These are phyloP conservation scores for Fragum whitleyi DNA, from an alignment of 2,888 invertebrate genomes.

Conservation along the genomic window DNA sequence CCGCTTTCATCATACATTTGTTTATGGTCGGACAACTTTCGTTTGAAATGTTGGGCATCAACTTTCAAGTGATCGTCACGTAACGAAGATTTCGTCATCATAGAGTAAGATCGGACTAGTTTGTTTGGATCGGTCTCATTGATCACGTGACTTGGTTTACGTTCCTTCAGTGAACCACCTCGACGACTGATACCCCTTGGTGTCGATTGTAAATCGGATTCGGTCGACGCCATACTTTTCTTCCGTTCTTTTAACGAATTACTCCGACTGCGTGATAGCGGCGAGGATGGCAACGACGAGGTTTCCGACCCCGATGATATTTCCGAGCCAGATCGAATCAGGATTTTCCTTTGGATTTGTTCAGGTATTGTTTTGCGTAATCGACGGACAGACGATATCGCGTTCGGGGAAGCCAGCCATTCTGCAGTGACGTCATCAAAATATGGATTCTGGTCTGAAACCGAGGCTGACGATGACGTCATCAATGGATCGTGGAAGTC, in stretches of 20 bases:
- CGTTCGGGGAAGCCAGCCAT: slow-evolving; percentile 60
- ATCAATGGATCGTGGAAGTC: slow-evolving; percentile 47
- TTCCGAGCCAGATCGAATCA: slow-evolving; percentile 36
- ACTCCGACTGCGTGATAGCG: slow-evolving; percentile 41
- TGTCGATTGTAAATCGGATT: slow-evolving; percentile 1
- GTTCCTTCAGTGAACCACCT: slow-evolving; percentile 59
- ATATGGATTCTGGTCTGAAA: background rate
- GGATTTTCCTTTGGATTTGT: slow-evolving; percentile 40
- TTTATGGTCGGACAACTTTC: background rate
- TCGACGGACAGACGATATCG: slow-evolving; percentile 59
- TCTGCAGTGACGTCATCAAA: slow-evolving; percentile 31
- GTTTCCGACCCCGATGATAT: background rate
- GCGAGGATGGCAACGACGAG: background rate
- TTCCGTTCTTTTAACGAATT: slow-evolving; percentile 51
- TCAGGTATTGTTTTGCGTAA: slow-evolving; percentile 53
- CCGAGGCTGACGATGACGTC: slow-evolving; percentile 33
- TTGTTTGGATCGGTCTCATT: slow-evolving; percentile 1
- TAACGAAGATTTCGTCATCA: slow-evolving; percentile 35
- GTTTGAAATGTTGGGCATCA: slow-evolving; percentile 6
- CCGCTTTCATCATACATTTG: background rate
- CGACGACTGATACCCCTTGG: slow-evolving; percentile 29
- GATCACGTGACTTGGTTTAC: slow-evolving; percentile 28
- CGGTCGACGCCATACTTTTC: slow-evolving; percentile 5
- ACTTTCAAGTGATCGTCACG: slow-evolving; percentile 26
- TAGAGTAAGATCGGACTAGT: slow-evolving; percentile 45